Evolutionary conservation across 2,113 vertebrate genomes (phyloP), one percentile per base, ranked within the genome.

Genomic region (Empidonax alnorum): DNA sequence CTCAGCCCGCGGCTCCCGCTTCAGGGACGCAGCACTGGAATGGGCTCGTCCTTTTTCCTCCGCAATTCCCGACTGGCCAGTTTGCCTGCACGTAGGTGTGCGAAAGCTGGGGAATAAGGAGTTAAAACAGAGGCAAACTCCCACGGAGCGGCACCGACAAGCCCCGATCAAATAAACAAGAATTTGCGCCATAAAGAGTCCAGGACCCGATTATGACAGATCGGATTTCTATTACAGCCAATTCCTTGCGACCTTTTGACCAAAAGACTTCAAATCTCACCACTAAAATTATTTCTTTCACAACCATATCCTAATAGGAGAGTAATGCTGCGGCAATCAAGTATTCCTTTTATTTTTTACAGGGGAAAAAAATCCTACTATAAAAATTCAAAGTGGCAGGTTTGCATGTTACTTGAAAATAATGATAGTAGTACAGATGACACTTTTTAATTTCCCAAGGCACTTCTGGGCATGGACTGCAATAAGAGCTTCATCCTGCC

Each of bases 11-110:
- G n/a, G 50, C 24, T 16, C 41, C 47, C 1, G 59, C 44, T 10
- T 14, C 30, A 1, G 4, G 31, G 23, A 2, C 12, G 42, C 46
- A 1, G 28, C 46, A 0, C 11, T 4, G 9, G 5, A 31, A 3
- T 0, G 18, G 44, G 55, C 41, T 61, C 10, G 55, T 42, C 49
- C 17, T 44, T 59, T 28, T 8, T 41, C 28, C 31, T 24, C 28
- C 33, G 41, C 68, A 2, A 0, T 30, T 41, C 35, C 52, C 30
- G 3, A 6, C 12, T 2, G 72, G 72, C 3, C 18, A 1, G 53
- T 33, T 27, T 12, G 35, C 21, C 41, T 9, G n/a, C 63, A 4
- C 25, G 52, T 44, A 1, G 31, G 1, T 2, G 33, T 47, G 52
- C 16, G 13, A 12, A 14, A 37, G 35, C 35, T 4, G 3, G 42